Conservation (phyloP, 2,113 vertebrate species). For the Pomatostomus ruficeps region DNA sequence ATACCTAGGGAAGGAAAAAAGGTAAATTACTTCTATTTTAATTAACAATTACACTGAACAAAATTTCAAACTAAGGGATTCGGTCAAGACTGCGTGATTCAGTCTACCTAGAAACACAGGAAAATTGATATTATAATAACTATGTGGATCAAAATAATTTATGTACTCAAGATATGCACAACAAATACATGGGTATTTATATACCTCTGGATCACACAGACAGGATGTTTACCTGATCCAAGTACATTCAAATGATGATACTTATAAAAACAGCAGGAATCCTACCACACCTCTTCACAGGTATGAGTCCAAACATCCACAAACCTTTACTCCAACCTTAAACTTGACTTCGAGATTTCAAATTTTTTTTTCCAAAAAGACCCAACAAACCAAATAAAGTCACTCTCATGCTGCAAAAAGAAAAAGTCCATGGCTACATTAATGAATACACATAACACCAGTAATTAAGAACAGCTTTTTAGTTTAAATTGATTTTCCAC, state of each 20-base stretch:
- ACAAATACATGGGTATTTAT: neutral
- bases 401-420: neutral
- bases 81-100: neutral
- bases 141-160: neutral
- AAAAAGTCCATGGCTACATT: neutral
- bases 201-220: neutral
- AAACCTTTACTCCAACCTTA: neutral
- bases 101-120: neutral
- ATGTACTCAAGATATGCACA: neutral
- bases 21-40: conserved; percentile 10
- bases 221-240: neutral
- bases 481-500: neutral
- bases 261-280: neutral
- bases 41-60: neutral
- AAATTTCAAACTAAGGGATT: neutral
- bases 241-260: neutral
- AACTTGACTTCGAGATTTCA: neutral
- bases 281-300: neutral
- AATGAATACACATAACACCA: neutral
- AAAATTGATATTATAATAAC: neutral
- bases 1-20: conserved; percentile 74
- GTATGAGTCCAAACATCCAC: neutral
- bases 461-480: neutral
- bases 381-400: neutral
- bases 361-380: neutral